Evolutionary conservation across 2,888 invertebrate genomes (phyloP).

Genomic region (Nudaria mundana): DNA sequence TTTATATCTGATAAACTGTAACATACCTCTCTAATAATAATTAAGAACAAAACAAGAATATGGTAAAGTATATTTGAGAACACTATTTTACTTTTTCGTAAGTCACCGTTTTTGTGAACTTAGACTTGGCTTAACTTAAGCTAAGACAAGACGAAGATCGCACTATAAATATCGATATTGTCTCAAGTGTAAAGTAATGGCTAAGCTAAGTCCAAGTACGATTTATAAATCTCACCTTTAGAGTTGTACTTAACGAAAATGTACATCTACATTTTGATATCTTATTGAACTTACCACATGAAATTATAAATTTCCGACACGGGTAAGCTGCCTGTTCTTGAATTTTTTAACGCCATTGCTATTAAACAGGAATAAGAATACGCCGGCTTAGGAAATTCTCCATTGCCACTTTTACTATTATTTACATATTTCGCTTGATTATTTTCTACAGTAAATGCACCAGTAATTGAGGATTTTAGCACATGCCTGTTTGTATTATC

Average conservation of each 20-base stretch:
- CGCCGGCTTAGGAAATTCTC: constrained; percentile 95
- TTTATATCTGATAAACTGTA: too few relatives aligned
- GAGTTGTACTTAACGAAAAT: not conserved
- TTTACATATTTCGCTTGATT: constrained; percentile 69
- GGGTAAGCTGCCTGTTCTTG: constrained; percentile 95
- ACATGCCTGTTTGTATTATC: constrained; percentile 78
- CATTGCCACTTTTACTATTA: constrained; percentile 69
- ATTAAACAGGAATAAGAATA: constrained; percentile 99
- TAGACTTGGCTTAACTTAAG: too few relatives aligned
- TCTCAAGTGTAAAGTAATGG: too few relatives aligned
- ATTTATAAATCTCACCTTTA: too few relatives aligned
- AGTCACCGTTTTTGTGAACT: too few relatives aligned
- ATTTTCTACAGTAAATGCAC: constrained; percentile 63
- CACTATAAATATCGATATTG: too few relatives aligned
- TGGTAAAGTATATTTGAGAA: too few relatives aligned
- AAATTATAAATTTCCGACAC: constrained; percentile 99
- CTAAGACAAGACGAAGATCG: too few relatives aligned
- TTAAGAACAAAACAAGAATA: too few relatives aligned
- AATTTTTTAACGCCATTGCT: constrained; percentile 98
- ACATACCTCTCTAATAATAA: too few relatives aligned
- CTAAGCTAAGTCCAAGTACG: too few relatives aligned
- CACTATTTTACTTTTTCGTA: too few relatives aligned
- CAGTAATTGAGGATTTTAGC: constrained; percentile 70
- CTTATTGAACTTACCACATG: constrained; percentile 95
- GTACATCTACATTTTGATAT: not conserved